Base-by-base conservation (phyloP, 2,888 invertebrate genomes). In the Metalampra italica region DNA sequence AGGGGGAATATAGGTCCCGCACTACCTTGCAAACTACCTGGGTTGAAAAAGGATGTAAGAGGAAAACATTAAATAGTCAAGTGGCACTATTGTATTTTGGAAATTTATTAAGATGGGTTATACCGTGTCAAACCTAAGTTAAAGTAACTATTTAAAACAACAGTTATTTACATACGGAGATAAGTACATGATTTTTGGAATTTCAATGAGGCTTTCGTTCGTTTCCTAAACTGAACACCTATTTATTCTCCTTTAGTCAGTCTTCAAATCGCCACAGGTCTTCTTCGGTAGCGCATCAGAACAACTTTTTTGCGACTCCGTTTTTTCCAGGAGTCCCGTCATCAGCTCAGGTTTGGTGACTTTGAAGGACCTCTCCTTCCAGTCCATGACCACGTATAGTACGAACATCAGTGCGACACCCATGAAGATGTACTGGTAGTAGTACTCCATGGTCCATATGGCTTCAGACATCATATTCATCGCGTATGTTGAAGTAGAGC, bases 361-460 rank as follows among this genome's bases (percentile, higher is more conserved):
- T 15, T 45, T 45, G 12, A 22, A 37, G 9, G 15, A 14, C 40
- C 36, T 47, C 12, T 46, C 50, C 42, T 40, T 51, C 11, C 37
- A 41, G 9, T 51, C 51, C 39, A 47, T 7, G 30, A 47, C 1
- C 13, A 42, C 12, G 29, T 29, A 48, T 15, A 45, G 22, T 3
- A 43, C 47, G 29, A 53, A 53, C 47, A 50, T 30, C 45, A 47
- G 40, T 7, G 43, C 47, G 3, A 53, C 3, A n/a, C 42, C 39
- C 40, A 50, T 30, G 29, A 45, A 53, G 1, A 53, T 40, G 9
- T 45, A 11, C 4, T 43, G 53, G 37, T 53, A 47, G 22, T 53
- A 40, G 5, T 47, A 50, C 13, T 53, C 53, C 43, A 50, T 11
- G 34, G 14, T 42, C 44, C 44, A 49, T 2, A 52, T 14, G 3